phyloP scores from a whole-genome alignment of 1,140 invertebrate genomes.

The Musca domestica region DNA sequence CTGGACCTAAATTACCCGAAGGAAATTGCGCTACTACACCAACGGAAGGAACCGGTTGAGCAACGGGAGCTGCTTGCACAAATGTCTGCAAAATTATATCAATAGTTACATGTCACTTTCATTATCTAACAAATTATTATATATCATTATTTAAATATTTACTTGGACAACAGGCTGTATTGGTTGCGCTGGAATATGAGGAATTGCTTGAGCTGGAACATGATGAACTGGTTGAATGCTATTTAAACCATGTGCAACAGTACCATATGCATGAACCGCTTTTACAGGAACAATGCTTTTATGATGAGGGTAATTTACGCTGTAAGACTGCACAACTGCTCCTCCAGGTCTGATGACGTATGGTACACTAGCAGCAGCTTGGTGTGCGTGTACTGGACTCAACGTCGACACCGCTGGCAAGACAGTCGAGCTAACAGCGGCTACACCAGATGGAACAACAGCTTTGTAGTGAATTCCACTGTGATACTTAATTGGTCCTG shows the following conservation, averaged over 20 bases:
- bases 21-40: slow-evolving; percentile 26
- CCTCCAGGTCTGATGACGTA: slow-evolving; percentile 44
- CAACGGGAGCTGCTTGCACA: slow-evolving; percentile 8
- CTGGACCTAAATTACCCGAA: slow-evolving; percentile 22
- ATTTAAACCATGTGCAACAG: slow-evolving; percentile 14
- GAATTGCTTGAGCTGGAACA: neutral
- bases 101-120: slow-evolving; percentile 9
- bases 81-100: too few species aligned
- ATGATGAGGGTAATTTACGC: slow-evolving; percentile 47
- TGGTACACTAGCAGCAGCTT: slow-evolving; percentile 26
- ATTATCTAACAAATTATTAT: neutral
- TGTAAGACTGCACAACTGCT: slow-evolving; percentile 47
- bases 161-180: slow-evolving; percentile 23
- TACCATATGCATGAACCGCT: slow-evolving; percentile 23
- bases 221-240: too few species aligned
- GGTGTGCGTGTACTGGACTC: slow-evolving; percentile 2
- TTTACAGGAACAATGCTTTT: slow-evolving; percentile 31
- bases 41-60: slow-evolving; percentile 18
- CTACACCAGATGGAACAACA: neutral
- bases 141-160: slow-evolving; percentile 8
- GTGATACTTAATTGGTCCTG: slow-evolving; percentile 33
- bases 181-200: slow-evolving; percentile 19
- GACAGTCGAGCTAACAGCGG: neutral
- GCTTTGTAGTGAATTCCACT: slow-evolving; percentile 33
- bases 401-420: slow-evolving; percentile 22